Percentiles rank a stretch among this genome's conserved stretches.
These are phyloP conservation scores for Alentia gelatinosa DNA, from an alignment of 2,888 invertebrate species.

Conservation along the genomic window DNA sequence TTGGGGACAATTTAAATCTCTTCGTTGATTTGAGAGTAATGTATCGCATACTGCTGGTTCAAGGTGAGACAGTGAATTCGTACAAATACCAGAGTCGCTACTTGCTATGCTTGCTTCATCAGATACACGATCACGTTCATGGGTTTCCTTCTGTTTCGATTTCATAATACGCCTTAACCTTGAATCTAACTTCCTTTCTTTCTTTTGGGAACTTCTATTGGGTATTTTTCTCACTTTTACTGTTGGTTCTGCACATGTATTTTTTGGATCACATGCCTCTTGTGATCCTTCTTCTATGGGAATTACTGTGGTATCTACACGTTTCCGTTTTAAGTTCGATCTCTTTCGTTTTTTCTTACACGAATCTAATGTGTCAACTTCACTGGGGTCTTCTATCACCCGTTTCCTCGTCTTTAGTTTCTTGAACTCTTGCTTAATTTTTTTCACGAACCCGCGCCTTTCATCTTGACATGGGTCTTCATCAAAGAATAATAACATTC, in stretches of 20 bases:
- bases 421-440: neutral
- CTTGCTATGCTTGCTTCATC: neutral
- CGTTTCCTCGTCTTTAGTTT: conserved; percentile 7
- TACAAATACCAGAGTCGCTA: conserved; percentile 33
- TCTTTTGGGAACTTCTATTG: neutral
- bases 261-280: neutral
- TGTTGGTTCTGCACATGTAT: neutral
- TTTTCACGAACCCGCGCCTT: neutral
- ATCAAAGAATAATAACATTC: neutral
- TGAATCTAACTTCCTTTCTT: neutral
- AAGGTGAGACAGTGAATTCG: neutral
- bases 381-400: neutral
- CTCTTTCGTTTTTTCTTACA: neutral
- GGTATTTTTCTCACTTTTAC: neutral
- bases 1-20: neutral
- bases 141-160: neutral
- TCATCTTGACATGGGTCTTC: neutral
- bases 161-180: neutral
- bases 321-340: neutral
- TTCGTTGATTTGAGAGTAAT: neutral
- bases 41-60: neutral
- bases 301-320: neutral
- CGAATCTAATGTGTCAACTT: neutral
- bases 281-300: neutral
- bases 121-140: neutral